phyloP scores from a whole-genome alignment of 1,140 invertebrate species.

The Prorops nasuta region DNA sequence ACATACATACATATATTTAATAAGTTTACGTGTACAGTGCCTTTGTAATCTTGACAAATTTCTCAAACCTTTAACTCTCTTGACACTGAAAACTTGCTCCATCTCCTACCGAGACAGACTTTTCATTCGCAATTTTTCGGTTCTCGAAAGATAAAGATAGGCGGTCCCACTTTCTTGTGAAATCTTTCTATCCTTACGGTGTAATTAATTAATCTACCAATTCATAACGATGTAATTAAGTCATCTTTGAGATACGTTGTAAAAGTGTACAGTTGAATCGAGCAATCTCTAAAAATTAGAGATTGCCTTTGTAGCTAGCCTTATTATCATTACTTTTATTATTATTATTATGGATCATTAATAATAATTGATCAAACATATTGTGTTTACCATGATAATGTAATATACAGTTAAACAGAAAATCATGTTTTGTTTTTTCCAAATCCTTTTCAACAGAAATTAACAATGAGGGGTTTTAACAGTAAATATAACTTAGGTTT shows the following conservation, averaged over 20 bases:
- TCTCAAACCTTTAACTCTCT: too few species aligned
- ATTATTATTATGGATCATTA: conserved; percentile 22
- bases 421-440: too few species aligned
- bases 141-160: not conserved
- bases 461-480: too few species aligned
- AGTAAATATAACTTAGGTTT: too few species aligned
- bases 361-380: conserved; percentile 42
- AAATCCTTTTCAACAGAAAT: too few species aligned
- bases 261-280: conserved; percentile 47
- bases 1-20: too few species aligned
- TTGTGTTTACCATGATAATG: conserved; percentile 51
- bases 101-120: too few species aligned
- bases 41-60: too few species aligned
- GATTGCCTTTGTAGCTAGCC: conserved; percentile 36
- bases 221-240: conserved; percentile 42
- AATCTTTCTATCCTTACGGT: conserved; percentile 35
- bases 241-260: conserved; percentile 43
- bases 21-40: too few species aligned
- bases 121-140: too few species aligned
- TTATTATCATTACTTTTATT: conserved; percentile 38
- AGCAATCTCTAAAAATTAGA: conserved; percentile 18
- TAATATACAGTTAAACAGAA: conserved; percentile 49
- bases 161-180: conserved; percentile 31
- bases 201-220: conserved; percentile 39
- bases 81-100: too few species aligned